Evolutionary conservation across 2,888 invertebrate genomes (phyloP).

Genomic region (Pimpla rufipes): DNA sequence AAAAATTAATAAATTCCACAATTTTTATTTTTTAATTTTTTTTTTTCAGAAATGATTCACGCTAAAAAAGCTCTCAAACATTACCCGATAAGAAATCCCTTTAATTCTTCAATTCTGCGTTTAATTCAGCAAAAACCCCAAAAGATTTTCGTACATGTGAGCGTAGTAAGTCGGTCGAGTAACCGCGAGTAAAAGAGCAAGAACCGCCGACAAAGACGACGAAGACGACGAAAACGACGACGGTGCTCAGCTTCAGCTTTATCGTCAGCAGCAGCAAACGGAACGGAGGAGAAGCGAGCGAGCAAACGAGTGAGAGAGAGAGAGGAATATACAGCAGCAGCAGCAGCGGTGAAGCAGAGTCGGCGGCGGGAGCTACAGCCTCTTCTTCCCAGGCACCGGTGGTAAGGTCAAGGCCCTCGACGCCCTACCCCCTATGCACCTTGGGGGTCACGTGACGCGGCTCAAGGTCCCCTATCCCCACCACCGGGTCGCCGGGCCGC

Average conservation of each 20-base stretch:
- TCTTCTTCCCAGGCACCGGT: conserved; percentile 78
- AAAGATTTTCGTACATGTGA: conserved; percentile 77
- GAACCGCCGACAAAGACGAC: conserved; percentile 38
- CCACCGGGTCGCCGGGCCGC: conserved; percentile 71
- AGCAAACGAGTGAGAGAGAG: conserved; percentile 19
- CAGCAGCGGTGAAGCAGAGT: conserved; percentile 65
- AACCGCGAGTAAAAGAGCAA: conserved; percentile 59
- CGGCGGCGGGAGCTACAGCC: conserved; percentile 72
- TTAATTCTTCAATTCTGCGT: no score
- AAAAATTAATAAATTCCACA: no score
- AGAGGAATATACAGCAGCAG: conserved; percentile 22
- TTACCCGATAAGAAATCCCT: neutral
- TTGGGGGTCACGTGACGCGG: conserved; percentile 86
- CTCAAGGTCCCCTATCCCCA: conserved; percentile 87
- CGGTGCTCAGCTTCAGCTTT: conserved; percentile 57
- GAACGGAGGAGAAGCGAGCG: conserved; percentile 51
- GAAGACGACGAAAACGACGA: conserved; percentile 34
- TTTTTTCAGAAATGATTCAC: no score
- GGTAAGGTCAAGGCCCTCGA: conserved; percentile 87
- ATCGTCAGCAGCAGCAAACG: conserved; percentile 53
- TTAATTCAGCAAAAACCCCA: neutral
- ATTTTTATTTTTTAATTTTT: no score
- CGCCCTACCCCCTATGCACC: conserved; percentile 84
- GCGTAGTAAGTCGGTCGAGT: conserved; percentile 74
- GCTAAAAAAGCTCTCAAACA: no score